phyloP scores from a whole-genome alignment of 2,888 invertebrate species.

The Pheosia gnoma region DNA sequence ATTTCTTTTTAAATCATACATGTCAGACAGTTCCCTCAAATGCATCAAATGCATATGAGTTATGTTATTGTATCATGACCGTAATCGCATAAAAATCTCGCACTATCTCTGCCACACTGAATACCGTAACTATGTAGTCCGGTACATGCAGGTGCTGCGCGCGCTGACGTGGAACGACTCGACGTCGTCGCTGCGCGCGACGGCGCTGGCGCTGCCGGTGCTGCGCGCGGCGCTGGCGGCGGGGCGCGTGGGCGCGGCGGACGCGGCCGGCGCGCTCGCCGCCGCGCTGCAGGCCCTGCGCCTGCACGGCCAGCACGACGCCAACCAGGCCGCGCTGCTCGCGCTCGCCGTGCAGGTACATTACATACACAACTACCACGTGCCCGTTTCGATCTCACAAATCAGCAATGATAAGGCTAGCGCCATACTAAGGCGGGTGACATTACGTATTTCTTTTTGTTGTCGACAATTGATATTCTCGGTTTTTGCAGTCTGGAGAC shows the following conservation, averaged over 20 bases:
- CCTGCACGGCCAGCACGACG: conserved; percentile 95
- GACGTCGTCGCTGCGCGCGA: conserved; percentile 91
- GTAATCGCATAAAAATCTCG: too few species aligned
- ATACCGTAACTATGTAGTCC: not conserved
- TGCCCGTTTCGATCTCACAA: not conserved
- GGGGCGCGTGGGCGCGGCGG: conserved; percentile 75
- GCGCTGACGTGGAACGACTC: conserved; percentile 92
- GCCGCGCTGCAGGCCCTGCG: conserved; percentile 92
- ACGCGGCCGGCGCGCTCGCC: conserved; percentile 87
- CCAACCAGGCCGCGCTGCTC: conserved; percentile 91
- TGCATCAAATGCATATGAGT: too few species aligned
- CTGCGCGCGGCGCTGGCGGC: conserved; percentile 69
- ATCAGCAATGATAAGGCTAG: not conserved
- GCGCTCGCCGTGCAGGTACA: conserved; percentile 91
- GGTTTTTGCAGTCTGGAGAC: too few species aligned
- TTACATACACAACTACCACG: not conserved
- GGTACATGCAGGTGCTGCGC: conserved; percentile 63
- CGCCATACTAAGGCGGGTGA: not conserved
- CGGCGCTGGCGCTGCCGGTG: conserved; percentile 88
- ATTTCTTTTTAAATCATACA: too few species aligned
- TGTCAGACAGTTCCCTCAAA: too few species aligned
- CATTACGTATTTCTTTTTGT: too few species aligned
- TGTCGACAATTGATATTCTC: too few species aligned
- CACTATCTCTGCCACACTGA: too few species aligned
- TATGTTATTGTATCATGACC: too few species aligned